A percentile compares a stretch with the other conserved stretches of the same genome.
Conservation (phyloP, 2,888 invertebrate species). For the Plagodis pulveraria region DNA sequence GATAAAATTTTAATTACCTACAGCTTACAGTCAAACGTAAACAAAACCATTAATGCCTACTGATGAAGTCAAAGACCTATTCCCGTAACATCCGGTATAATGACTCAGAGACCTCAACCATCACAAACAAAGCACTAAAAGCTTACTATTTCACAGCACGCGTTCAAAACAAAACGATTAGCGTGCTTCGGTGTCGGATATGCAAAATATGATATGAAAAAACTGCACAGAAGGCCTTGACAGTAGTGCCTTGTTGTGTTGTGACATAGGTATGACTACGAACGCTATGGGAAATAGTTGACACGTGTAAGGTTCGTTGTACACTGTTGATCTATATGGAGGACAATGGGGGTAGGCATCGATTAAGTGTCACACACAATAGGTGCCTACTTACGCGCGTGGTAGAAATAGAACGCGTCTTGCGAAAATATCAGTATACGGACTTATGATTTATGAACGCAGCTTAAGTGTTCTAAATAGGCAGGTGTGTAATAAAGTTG, state of each 20-base stretch:
- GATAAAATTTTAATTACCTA: neutral
- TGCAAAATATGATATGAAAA: slow-evolving; percentile 17
- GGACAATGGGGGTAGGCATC: slow-evolving; percentile 31
- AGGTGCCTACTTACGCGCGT: neutral
- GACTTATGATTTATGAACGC: too few species aligned
- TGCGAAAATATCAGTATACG: too few species aligned
- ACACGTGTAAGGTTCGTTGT: slow-evolving; percentile 22
- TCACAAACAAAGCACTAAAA: slow-evolving; percentile 22
- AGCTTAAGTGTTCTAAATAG: too few species aligned
- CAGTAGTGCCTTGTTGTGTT: neutral
- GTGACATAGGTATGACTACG: neutral
- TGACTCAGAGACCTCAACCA: slow-evolving; percentile 30
- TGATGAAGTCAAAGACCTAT: slow-evolving; percentile 6
- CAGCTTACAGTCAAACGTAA: neutral
- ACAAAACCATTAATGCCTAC: neutral
- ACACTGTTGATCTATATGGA: slow-evolving; percentile 5
- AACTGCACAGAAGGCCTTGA: slow-evolving; percentile 14
- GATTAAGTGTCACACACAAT: slow-evolving; percentile 15
- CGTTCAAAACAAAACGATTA: slow-evolving; percentile 29
- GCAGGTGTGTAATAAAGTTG: too few species aligned
- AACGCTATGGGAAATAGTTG: neutral
- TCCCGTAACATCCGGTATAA: slow-evolving; percentile 6
- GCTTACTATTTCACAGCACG: slow-evolving; percentile 13
- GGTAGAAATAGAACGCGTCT: too few species aligned
- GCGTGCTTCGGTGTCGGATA: slow-evolving; percentile 21